These are phyloP conservation scores for Columba guinea DNA, from an alignment of 2,797 vertebrate genomes.

Conservation along the genomic window DNA sequence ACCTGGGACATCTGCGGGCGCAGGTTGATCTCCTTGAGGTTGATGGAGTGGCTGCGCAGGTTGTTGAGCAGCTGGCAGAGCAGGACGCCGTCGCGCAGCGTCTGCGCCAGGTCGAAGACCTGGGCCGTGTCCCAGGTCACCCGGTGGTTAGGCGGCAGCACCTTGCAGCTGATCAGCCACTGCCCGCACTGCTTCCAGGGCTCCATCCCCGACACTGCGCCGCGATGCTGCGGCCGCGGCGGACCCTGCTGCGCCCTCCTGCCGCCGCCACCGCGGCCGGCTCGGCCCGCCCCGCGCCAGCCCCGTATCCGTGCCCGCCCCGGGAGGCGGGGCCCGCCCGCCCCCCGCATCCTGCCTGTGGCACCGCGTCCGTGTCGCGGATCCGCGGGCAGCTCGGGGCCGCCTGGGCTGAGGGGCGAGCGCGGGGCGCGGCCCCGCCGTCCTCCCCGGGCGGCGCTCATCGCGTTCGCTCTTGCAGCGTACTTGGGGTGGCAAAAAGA, in stretches of 20 bases:
- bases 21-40: conserved; percentile 96
- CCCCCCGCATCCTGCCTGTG: background rate
- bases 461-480: background rate
- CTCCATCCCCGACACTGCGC: conserved; percentile 81
- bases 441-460: too few species aligned
- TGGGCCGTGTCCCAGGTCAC: conserved; percentile 95
- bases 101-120: conserved; percentile 96
- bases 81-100: conserved; percentile 93
- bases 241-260: background rate
- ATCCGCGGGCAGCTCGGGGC: background rate
- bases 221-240: background rate
- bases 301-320: background rate
- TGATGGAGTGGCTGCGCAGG: conserved; percentile 87
- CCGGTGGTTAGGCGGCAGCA: conserved; percentile 92
- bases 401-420: background rate
- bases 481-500: fast-evolving
- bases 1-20: conserved; percentile 98
- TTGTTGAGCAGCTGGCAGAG: conserved; percentile 98
- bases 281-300: background rate
- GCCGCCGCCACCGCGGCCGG: background rate
- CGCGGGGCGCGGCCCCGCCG: too few species aligned
- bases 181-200: conserved; percentile 93
- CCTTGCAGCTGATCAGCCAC: conserved; percentile 95
- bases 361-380: background rate
- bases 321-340: background rate